Base-by-base conservation (phyloP, 2,888 invertebrate genomes). In the Hemicrepidius hirtus region DNA sequence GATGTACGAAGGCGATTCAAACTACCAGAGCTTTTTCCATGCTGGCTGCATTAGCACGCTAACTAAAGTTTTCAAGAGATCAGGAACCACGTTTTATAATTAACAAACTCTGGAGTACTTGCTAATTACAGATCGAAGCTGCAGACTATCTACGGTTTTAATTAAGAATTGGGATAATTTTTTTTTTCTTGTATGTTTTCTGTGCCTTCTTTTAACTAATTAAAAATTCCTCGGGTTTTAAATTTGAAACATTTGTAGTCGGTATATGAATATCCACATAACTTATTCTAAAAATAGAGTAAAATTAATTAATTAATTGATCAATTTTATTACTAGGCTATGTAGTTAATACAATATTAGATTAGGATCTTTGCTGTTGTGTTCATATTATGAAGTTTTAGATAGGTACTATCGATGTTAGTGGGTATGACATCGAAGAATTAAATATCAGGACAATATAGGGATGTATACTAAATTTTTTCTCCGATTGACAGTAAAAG, bases 21-120 rank as follows among this genome's bases (percentile, higher is more conserved):
- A 5, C 57, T 57, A 20, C 28, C 12, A 40, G 12, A 37, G 57
- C 20, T 57, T 57, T 57, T 32, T 57, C 13, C 20, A 20, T 37
- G 35, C 37, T 37, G 57, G 57, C 40, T 35, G 57, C 18, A 18
- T 44, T 44, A 53, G 18, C 18, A 10, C 3, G 10, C 1, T 28
- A 28, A 21, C 18, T 20, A 57, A 60, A 60, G 24, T 44, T 60
- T 44, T 44, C 13, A 13, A 41, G 44, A 41, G 9, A 60, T 24
- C 24, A 44, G n/a, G 18, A 41, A 28, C 44, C 21, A 37, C 24
- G 41, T 13, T 44, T 57, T 44, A 41, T 44, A 60, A 60, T 60
- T 60, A 60, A 60, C 24, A 60, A 41, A 24, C 41, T 60, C 24
- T 60, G 10, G 20, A 37, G 57, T 28, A 28, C 53, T 53, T 53